Conservation (phyloP, 1,140 invertebrate species). For the Neoseiulus cucumeris region DNA sequence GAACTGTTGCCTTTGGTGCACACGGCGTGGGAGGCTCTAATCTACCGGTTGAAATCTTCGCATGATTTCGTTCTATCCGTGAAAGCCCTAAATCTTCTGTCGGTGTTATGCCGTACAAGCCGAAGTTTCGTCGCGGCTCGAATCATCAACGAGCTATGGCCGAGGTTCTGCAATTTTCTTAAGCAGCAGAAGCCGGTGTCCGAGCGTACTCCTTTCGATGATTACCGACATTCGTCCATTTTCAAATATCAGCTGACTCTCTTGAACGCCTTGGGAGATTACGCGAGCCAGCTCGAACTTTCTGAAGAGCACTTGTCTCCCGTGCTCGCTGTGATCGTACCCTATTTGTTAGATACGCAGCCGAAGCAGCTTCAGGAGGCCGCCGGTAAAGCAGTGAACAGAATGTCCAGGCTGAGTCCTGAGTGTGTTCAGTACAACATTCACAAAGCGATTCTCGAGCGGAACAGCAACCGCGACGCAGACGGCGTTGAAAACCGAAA, state of each 20-base stretch:
- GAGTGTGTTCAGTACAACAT: background rate
- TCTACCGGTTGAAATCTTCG: background rate
- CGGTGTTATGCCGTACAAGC: background rate
- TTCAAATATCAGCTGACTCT: background rate
- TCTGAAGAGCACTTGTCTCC: background rate
- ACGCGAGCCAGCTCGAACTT: background rate
- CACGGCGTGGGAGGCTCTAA: background rate
- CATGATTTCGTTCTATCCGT: background rate
- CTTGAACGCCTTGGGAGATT: background rate
- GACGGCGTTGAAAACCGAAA: too few species aligned
- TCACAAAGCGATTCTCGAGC: background rate
- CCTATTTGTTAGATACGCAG: background rate
- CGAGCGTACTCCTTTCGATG: background rate
- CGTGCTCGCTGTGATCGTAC: background rate
- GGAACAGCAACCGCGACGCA: too few species aligned
- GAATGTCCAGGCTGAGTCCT: background rate
- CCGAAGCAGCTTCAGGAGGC: background rate
- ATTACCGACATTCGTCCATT: background rate
- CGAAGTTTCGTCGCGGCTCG: background rate
- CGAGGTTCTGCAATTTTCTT: background rate
- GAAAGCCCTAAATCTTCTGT: background rate
- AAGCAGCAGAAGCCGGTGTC: background rate
- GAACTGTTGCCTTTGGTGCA: background rate
- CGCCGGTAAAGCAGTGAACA: background rate
- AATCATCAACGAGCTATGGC: slow-evolving; percentile 5